Conservation (phyloP, 2,797 vertebrate genomes). For the Agapornis canus region DNA sequence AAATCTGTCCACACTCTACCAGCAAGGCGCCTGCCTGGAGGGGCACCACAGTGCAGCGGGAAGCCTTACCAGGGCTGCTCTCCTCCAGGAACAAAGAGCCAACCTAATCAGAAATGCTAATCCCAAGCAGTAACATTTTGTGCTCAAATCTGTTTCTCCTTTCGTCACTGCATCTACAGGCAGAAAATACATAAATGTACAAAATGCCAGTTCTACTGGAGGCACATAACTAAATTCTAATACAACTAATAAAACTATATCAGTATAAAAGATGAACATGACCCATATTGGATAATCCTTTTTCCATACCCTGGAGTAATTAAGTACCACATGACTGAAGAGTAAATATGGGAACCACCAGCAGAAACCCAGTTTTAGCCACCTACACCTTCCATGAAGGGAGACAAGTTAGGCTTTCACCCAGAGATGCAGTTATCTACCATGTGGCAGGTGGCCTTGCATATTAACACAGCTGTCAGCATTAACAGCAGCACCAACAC, state of each 20-base stretch:
- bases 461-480: conserved; percentile 74
- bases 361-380: not conserved
- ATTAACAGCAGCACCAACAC: conserved; percentile 65
- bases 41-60: not conserved
- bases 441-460: conserved; percentile 73
- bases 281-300: not conserved
- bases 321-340: not conserved
- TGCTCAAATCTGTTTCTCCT: conserved; percentile 3
- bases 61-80: not conserved
- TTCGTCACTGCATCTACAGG: not conserved
- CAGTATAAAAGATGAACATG: not conserved
- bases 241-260: not conserved
- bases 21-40: not conserved
- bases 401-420: not conserved
- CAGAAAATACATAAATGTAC: not conserved
- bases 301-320: not conserved
- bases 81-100: conserved; percentile 19
- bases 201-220: not conserved
- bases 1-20: not conserved
- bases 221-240: not conserved
- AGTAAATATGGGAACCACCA: not conserved
- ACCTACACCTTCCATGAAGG: not conserved
- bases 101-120: conserved; percentile 43
- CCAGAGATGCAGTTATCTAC: not conserved
- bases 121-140: conserved; percentile 10